phyloP scores from a whole-genome alignment of 2,888 invertebrate genomes.

The Rotaria sp. region DNA sequence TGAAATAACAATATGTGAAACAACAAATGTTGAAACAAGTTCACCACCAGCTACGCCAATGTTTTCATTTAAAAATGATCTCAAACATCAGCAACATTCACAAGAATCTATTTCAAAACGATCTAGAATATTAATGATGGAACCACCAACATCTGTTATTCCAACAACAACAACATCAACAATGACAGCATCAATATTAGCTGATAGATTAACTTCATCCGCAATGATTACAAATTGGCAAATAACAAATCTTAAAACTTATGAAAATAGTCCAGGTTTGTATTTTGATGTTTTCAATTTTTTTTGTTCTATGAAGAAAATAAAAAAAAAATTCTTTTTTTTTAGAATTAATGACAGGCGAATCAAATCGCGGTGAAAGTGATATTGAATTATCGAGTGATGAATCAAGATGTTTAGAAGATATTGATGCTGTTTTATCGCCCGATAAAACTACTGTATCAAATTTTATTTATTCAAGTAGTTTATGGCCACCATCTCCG shows the following conservation, averaged over 20 bases:
- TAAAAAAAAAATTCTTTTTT: not conserved
- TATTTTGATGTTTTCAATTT: not conserved
- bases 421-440: not conserved
- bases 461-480: not conserved
- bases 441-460: not conserved
- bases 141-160: not conserved
- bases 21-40: not conserved
- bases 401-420: not conserved
- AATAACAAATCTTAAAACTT: not conserved
- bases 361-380: not conserved
- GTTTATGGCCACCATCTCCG: not conserved
- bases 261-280: not conserved
- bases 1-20: not conserved
- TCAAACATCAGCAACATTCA: not conserved
- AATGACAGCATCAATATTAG: not conserved
- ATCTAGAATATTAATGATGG: not conserved
- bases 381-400: constrained; percentile 9
- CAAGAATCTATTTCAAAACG: not conserved
- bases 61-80: not conserved
- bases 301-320: not conserved
- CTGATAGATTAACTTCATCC: not conserved
- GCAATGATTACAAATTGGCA: not conserved
- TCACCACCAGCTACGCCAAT: not conserved
- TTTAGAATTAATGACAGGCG: not conserved
- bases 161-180: not conserved